Conservation (phyloP, 2,113 vertebrate species). For the Rhineura floridana region DNA sequence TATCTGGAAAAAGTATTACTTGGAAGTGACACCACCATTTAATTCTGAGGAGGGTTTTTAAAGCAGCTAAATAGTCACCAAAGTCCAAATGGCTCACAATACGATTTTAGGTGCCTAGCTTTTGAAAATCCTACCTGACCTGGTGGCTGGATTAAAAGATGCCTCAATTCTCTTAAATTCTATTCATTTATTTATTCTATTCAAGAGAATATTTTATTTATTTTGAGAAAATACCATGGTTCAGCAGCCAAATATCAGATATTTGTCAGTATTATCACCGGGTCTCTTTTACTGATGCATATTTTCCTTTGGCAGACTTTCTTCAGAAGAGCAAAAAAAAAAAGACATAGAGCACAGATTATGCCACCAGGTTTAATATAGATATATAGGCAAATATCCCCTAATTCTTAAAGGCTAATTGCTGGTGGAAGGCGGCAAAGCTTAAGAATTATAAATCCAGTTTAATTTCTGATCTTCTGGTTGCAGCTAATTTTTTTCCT, state of each 20-base stretch:
- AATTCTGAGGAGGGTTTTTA: conserved; percentile 5
- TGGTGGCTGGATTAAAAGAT: neutral
- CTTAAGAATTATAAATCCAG: neutral
- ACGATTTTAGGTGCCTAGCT: neutral
- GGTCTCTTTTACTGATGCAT: neutral
- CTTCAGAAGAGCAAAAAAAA: neutral
- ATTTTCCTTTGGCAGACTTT: neutral
- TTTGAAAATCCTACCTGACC: neutral
- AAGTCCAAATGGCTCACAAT: neutral
- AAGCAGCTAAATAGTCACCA: neutral
- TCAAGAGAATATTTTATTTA: neutral
- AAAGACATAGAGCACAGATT: neutral
- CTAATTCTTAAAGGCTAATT: neutral
- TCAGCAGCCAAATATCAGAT: neutral
- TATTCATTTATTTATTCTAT: neutral
- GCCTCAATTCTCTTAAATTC: neutral
- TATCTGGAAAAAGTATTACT: neutral
- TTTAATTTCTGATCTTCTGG: neutral
- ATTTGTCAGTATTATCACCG: neutral
- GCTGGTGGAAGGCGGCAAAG: neutral
- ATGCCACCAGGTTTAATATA: neutral
- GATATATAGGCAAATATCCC: neutral
- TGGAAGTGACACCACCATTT: conserved; percentile 6
- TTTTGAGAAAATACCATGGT: neutral
- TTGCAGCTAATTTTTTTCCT: neutral